Evolutionary conservation across 1,140 invertebrate species (phyloP).

Genomic region (Lordiphosa mommai): DNA sequence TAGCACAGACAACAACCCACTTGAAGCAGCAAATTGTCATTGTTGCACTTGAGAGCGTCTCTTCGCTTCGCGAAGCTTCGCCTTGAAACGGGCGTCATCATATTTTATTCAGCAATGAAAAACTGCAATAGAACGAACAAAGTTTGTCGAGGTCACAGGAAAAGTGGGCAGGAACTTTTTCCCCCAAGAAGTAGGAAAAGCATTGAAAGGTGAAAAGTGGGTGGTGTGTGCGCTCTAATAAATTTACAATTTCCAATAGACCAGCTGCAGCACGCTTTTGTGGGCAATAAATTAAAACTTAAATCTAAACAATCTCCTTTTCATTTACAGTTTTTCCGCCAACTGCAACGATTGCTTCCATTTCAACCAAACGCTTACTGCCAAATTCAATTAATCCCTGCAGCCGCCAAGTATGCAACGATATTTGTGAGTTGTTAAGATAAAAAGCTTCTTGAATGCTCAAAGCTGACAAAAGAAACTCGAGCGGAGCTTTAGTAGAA

Average conservation of each 20-base stretch:
- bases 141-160: conserved; percentile 15
- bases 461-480: conserved; percentile 21
- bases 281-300: background rate
- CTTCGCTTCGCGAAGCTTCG: conserved; percentile 20
- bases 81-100: conserved; percentile 33
- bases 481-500: conserved; percentile 8
- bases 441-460: conserved; percentile 32
- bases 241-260: conserved; percentile 4
- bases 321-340: conserved; percentile 5
- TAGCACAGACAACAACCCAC: conserved; percentile 23
- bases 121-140: conserved; percentile 16
- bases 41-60: conserved; percentile 34
- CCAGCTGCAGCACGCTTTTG: background rate
- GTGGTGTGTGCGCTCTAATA: background rate
- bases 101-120: conserved; percentile 43
- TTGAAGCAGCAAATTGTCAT: conserved; percentile 35
- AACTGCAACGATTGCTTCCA: conserved; percentile 7
- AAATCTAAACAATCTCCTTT: conserved; percentile 9
- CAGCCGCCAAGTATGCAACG: conserved; percentile 32
- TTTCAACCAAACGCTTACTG: conserved; percentile 16
- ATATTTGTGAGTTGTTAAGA: conserved; percentile 16
- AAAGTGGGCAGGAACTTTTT: background rate
- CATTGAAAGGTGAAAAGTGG: background rate
- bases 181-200: background rate
- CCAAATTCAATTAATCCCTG: conserved; percentile 9